Evolutionary conservation across 92 coral and sea anemone genomes (phyloP).

Genomic region (Micromussa lordhowensis): DNA sequence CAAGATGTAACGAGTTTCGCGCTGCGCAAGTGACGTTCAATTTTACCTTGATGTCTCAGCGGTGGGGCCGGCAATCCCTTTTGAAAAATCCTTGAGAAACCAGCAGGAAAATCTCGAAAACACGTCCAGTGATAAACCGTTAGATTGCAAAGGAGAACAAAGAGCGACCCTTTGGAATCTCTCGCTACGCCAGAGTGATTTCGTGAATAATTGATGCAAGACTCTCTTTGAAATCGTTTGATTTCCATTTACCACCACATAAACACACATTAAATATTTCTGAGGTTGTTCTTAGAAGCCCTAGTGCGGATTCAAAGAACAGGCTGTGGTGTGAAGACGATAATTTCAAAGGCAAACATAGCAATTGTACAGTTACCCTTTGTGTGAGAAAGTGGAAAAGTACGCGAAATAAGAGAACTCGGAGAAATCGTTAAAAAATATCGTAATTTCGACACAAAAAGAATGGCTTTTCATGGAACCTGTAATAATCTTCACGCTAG

Average conservation of each 20-base stretch:
- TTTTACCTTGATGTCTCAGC: conserved; percentile 22
- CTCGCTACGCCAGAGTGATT: conserved; percentile 53
- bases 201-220: conserved; percentile 49
- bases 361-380: too few species aligned
- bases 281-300: conserved; percentile 24
- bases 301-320: conserved; percentile 2
- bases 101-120: conserved; percentile 19
- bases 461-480: background rate
- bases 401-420: background rate
- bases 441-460: conserved; percentile 6
- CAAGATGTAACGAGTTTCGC: conserved; percentile 22
- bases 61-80: conserved; percentile 9
- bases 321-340: background rate
- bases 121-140: conserved; percentile 24
- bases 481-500: conserved; percentile 1
- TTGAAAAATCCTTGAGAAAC: background rate
- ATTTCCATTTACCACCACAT: conserved; percentile 59
- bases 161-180: conserved; percentile 33
- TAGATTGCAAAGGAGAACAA: conserved; percentile 44
- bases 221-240: conserved; percentile 52
- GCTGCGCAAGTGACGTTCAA: background rate
- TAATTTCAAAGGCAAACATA: background rate
- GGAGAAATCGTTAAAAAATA: background rate
- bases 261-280: conserved; percentile 47
- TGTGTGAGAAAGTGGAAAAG: background rate